Percentiles rank a stretch among this genome's conserved stretches.
phyloP scores from a whole-genome alignment of 2,113 vertebrate species.

The Lepisosteus osseus region DNA sequence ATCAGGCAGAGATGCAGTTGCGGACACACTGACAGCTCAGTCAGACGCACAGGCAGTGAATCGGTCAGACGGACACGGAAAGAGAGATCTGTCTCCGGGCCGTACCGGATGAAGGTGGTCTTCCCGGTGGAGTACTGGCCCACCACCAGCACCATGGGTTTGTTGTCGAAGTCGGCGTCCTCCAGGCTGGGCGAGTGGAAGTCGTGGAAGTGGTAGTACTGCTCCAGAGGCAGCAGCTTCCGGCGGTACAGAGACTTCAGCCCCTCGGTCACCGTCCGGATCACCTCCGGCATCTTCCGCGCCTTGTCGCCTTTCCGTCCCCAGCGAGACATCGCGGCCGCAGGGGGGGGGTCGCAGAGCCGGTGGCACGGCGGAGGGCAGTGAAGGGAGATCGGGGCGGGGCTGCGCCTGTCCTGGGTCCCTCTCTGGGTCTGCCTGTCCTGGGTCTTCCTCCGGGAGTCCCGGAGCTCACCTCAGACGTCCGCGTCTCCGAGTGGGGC shows the following conservation, averaged over 20 bases:
- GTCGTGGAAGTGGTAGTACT: conserved; percentile 80
- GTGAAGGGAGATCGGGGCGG: no score
- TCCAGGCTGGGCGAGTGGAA: conserved; percentile 85
- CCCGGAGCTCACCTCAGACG: no score
- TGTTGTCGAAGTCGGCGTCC: conserved; percentile 88
- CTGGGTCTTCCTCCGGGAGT: no score
- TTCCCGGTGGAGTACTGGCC: conserved; percentile 93
- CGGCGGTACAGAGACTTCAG: conserved; percentile 79
- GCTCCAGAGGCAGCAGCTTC: conserved; percentile 83
- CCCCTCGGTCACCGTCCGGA: conserved; percentile 81
- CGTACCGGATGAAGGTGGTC: conserved; percentile 86
- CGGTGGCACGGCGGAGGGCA: no score
- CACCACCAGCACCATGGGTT: conserved; percentile 90
- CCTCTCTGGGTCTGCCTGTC: no score
- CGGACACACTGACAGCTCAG: no score
- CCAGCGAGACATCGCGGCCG: conserved; percentile 82
- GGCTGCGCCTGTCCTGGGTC: no score
- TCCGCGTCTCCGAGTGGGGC: no score
- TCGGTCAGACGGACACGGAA: neutral
- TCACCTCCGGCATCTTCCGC: conserved; percentile 75
- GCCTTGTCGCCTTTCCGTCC: conserved; percentile 72
- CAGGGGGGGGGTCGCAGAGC: no score
- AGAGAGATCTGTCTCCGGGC: neutral
- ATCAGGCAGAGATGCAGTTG: no score
- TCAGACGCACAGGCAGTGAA: no score